Conservation (phyloP, 2,888 invertebrate genomes). For the Calephelis perditalis region DNA sequence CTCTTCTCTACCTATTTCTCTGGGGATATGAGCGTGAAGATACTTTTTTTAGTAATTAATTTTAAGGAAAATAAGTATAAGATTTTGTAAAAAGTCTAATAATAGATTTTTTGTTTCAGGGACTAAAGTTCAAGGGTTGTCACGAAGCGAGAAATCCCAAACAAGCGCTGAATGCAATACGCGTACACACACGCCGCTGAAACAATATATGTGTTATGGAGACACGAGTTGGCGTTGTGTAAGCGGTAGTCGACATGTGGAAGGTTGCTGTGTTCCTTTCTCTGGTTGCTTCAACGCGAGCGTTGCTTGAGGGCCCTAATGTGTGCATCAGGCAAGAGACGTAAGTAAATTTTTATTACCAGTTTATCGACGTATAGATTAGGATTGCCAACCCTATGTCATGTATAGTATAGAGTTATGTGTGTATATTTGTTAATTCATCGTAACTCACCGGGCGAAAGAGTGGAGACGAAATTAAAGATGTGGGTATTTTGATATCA, state of each 20-base stretch:
- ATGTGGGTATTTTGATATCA: no score
- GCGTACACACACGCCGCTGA: conserved; percentile 23
- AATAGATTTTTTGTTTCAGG: conserved; percentile 25
- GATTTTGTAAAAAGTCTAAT: no score
- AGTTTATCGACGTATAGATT: no score
- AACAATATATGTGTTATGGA: conserved; percentile 67
- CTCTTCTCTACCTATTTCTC: no score
- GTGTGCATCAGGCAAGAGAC: conserved; percentile 87
- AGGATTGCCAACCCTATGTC: no score
- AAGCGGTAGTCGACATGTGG: conserved; percentile 53
- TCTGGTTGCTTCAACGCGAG: conserved; percentile 41
- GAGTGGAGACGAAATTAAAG: no score
- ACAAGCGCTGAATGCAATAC: conserved; percentile 24
- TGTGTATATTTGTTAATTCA: no score
- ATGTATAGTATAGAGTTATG: no score
- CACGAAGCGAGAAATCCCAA: conserved; percentile 17
- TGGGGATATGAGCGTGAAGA: no score
- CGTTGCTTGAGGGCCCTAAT: conserved; percentile 84
- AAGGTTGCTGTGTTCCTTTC: conserved; percentile 43
- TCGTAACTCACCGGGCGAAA: no score
- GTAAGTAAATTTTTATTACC: conserved; percentile 70
- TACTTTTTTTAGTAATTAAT: no score
- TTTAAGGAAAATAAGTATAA: no score
- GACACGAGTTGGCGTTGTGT: conserved; percentile 39
- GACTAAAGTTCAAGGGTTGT: conserved; percentile 18